phyloP scores from a whole-genome alignment of 1,140 invertebrate species.

The Zaprionus gabonicus region DNA sequence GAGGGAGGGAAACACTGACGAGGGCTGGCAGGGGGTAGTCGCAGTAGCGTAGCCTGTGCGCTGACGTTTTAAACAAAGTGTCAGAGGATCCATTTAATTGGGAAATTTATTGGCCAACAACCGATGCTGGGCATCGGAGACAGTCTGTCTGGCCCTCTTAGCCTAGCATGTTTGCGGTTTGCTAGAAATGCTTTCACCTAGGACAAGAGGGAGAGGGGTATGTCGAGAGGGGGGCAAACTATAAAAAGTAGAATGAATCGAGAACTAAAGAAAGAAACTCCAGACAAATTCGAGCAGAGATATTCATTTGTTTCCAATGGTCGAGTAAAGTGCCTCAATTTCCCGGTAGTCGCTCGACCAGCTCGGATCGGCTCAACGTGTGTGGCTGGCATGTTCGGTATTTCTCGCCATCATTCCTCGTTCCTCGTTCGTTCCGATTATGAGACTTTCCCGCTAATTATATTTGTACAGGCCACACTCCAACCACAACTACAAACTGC shows the following conservation, averaged over 20 bases:
- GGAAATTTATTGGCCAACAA: constrained; percentile 75
- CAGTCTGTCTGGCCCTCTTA: constrained; percentile 73
- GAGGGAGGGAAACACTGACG: constrained; percentile 1
- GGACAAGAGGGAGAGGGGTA: neutral
- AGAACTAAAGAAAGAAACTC: constrained; percentile 22
- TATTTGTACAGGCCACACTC: constrained; percentile 53
- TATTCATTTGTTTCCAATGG: constrained; percentile 48
- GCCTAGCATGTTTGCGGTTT: constrained; percentile 71
- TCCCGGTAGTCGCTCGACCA: constrained; percentile 22
- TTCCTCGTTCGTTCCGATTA: constrained; percentile 44
- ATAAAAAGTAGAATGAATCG: constrained; percentile 36
- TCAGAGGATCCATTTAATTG: constrained; percentile 82
- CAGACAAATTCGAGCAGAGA: constrained; percentile 65
- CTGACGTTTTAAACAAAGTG: constrained; percentile 66
- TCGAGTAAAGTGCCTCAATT: constrained; percentile 47
- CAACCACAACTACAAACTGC: neutral
- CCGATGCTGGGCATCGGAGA: constrained; percentile 53
- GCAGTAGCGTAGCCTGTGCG: constrained; percentile 49
- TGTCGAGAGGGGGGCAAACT: neutral
- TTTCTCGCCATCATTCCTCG: constrained; percentile 45
- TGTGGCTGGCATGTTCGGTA: constrained; percentile 57
- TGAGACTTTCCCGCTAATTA: constrained; percentile 63
- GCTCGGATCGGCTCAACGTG: constrained; percentile 44
- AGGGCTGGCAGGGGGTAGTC: constrained; percentile 58
- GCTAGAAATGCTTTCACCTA: constrained; percentile 68